phyloP scores from a whole-genome alignment of 2,797 vertebrate genomes.

The Poecilia wingei region DNA sequence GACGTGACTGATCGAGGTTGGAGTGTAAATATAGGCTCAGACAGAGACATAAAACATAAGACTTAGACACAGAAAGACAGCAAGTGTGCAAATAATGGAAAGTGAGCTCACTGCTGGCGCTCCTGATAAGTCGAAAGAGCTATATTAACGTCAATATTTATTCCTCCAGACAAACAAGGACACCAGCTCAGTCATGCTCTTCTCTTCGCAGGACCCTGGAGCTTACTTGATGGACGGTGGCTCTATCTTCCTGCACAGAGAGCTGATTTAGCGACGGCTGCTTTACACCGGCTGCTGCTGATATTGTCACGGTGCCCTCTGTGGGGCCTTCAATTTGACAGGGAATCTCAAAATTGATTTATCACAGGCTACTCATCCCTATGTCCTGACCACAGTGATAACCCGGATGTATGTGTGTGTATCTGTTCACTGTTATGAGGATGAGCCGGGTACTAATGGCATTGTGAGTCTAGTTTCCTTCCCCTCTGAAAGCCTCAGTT shows the following conservation, averaged over 20 bases:
- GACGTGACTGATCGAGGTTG: constrained; percentile 18
- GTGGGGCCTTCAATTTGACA: constrained; percentile 66
- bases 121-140: constrained; percentile 66
- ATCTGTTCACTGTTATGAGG: constrained; percentile 9
- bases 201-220: constrained; percentile 20
- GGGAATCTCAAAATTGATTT: constrained; percentile 76
- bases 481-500: constrained; percentile 28
- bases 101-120: constrained; percentile 43
- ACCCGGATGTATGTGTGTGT: constrained; percentile 14
- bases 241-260: constrained; percentile 48
- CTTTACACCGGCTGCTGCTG: constrained; percentile 51
- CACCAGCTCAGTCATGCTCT: constrained; percentile 39
- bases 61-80: constrained; percentile 25
- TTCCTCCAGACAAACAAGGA: constrained; percentile 57
- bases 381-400: constrained; percentile 46
- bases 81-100: constrained; percentile 49
- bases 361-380: constrained; percentile 59
- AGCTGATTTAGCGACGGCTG: constrained; percentile 54
- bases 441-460: constrained; percentile 9
- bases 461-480: constrained; percentile 14
- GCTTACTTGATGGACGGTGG: constrained; percentile 37
- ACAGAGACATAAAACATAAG: constrained; percentile 14
- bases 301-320: constrained; percentile 60
- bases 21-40: constrained; percentile 48
- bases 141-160: constrained; percentile 57